Evolutionary conservation across 2,113 vertebrate genomes (phyloP), one percentile per base, ranked within the genome.

Genomic region (Gymnocephalus cernua): DNA sequence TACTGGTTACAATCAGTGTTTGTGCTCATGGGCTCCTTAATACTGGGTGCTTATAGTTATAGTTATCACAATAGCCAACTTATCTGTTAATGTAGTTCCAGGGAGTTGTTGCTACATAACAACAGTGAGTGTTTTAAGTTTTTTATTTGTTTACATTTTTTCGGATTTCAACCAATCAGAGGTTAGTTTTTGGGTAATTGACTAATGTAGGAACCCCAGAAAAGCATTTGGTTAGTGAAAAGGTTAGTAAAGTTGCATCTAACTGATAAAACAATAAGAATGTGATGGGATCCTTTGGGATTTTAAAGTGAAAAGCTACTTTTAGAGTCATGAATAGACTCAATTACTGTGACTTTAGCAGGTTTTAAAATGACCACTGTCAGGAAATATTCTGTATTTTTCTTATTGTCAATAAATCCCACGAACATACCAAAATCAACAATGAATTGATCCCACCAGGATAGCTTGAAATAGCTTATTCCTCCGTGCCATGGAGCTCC

Each of bases 381-480:
- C 25, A 12, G 44, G 54, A 53, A 66, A 51, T 23, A 45, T 32
- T 59, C 23, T 35, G 25, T 10, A 62, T 25, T 62, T 68, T 38
- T 19, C 19, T 77, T 47, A 35, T 4, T 62, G 3, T 65, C 9
- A 57, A 23, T 27, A 58, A 77, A 79, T 58, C 47, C 59, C 61
- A 64, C 19, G 29, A 76, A 88, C 78, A 75, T 48, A 90, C 74
- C 79, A 74, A 79, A 84, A 68, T 6, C n/a, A 79, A 45, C 25
- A 65, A 69, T 62, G 9, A 50, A 21, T 6, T 51, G 7, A 70
- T 54, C 2, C 38, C 38, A 41, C 38, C 38, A 41, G 38, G 38
- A 41, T 41, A 41, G 13, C 51, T 12, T 14, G 5, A 45, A 12
- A n/a, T 16, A 29, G 4, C 41, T 16, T 3, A 35, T 25, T 38